These are phyloP conservation scores for Puffinus mauretanicus DNA, from an alignment of 2,113 vertebrate genomes.

Conservation along the genomic window DNA sequence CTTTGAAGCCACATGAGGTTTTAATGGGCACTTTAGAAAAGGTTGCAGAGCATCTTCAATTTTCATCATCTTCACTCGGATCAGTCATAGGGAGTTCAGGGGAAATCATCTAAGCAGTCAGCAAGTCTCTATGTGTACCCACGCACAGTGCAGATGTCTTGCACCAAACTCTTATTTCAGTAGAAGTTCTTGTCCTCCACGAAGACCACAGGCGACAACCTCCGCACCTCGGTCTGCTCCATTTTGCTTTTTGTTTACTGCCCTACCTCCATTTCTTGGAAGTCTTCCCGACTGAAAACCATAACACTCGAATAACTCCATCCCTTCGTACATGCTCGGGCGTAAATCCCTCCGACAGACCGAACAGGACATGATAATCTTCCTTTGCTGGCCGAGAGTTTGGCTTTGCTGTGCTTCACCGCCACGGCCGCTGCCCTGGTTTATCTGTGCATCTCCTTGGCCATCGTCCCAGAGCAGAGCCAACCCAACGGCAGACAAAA, in stretches of 20 bases:
- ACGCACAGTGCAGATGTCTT: neutral
- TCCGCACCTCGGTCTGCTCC: fast-evolving
- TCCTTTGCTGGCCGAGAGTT: neutral
- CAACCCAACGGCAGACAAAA: neutral
- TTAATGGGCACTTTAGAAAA: neutral
- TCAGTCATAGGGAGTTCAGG: neutral
- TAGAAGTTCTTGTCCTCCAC: neutral
- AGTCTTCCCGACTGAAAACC: neutral
- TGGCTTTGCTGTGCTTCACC: neutral
- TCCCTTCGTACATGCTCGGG: neutral
- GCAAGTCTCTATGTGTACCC: neutral
- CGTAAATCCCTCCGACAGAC: neutral
- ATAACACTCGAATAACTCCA: neutral
- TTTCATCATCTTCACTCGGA: neutral
- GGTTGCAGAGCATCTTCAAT: neutral
- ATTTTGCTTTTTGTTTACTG: neutral
- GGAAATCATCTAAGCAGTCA: neutral
- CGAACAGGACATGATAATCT: fast-evolving
- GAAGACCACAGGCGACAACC: neutral
- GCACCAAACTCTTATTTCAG: neutral
- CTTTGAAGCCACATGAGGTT: neutral
- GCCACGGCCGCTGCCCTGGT: fast-evolving
- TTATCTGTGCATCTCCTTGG: neutral
- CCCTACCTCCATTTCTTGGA: neutral
- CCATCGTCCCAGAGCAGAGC: neutral